Evolutionary conservation across 2,113 vertebrate species (phyloP).

Genomic region (Struthidea cinerea): DNA sequence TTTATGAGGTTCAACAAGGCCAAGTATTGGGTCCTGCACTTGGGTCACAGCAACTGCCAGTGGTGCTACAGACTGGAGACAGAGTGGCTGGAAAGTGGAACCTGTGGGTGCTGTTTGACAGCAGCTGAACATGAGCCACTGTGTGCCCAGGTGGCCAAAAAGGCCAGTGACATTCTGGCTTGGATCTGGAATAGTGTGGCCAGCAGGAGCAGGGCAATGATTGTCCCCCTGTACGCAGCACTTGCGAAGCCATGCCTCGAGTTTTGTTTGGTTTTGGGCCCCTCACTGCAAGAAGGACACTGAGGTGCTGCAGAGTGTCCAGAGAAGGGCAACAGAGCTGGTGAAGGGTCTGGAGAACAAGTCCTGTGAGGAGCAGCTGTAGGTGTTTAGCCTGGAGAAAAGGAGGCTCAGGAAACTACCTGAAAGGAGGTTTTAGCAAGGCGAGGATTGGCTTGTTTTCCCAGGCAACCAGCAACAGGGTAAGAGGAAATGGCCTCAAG

Average conservation of each 20-base stretch:
- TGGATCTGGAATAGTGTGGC: background rate
- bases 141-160: background rate
- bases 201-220: background rate
- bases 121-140: background rate
- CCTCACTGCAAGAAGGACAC: background rate
- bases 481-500: background rate
- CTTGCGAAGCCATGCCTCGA: background rate
- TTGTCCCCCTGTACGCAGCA: background rate
- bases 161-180: background rate
- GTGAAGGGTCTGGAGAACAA: background rate
- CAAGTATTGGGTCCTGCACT: background rate
- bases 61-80: background rate
- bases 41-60: background rate
- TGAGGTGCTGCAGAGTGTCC: background rate
- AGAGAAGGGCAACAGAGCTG: background rate
- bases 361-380: background rate
- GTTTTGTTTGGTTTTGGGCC: background rate
- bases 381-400: background rate
- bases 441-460: background rate
- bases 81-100: background rate
- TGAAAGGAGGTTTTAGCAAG: background rate
- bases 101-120: background rate
- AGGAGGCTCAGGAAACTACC: background rate
- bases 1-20: background rate
- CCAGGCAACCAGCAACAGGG: background rate